phyloP scores from a whole-genome alignment of 2,888 invertebrate genomes.

The Temnothorax unifasciatus region DNA sequence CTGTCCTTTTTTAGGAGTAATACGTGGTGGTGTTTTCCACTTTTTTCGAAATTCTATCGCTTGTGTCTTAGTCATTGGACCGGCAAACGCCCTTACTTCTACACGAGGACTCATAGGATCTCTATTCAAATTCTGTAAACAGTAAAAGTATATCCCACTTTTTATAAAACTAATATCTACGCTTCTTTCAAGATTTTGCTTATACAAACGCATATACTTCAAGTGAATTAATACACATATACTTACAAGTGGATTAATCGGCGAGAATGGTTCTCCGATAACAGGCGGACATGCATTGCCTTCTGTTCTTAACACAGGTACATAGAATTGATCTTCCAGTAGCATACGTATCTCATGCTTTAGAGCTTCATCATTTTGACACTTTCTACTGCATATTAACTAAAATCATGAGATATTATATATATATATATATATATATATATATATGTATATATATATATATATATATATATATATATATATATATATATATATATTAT shows the following conservation, averaged over 20 bases:
- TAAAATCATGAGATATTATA: conserved; percentile 83
- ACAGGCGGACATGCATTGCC: conserved; percentile 92
- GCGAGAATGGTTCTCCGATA: conserved; percentile 93
- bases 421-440: neutral
- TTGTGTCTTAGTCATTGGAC: conserved; percentile 94
- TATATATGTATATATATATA: neutral
- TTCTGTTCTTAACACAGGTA: conserved; percentile 94
- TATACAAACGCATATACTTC: too few species aligned
- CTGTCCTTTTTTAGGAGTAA: conserved; percentile 65
- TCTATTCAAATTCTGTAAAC: conserved; percentile 88
- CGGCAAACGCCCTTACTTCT: conserved; percentile 95
- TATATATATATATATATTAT: too few species aligned
- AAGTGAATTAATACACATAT: neutral
- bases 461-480: too few species aligned
- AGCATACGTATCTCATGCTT: conserved; percentile 88
- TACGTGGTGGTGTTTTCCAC: conserved; percentile 94
- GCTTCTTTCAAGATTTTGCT: conserved; percentile 2
- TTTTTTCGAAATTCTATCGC: conserved; percentile 91
- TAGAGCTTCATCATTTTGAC: conserved; percentile 85
- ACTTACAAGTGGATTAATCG: conserved; percentile 90
- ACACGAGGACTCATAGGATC: conserved; percentile 91
- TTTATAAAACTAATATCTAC: neutral
- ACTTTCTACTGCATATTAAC: conserved; percentile 92
- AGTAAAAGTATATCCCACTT: conserved; percentile 1
- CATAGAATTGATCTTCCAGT: conserved; percentile 93